Conservation (phyloP, 2,888 invertebrate genomes). For the Zaprionus bogoriensis region DNA sequence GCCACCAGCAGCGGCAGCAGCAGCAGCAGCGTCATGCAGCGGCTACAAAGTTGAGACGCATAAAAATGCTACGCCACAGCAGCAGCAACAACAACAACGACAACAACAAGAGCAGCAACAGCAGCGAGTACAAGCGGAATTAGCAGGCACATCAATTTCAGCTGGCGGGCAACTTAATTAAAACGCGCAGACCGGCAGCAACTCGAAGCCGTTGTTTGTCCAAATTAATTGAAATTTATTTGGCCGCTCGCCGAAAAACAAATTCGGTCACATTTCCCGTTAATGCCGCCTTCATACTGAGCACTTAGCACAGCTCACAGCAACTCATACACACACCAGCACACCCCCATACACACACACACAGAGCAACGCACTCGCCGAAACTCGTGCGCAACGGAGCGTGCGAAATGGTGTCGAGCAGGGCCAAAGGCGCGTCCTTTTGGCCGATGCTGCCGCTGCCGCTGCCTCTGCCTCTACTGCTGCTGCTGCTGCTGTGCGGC, state of each 20-base stretch:
- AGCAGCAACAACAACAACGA: slow-evolving; percentile 9
- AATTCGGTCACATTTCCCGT: slow-evolving; percentile 41
- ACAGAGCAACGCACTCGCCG: not conserved
- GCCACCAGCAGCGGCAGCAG: slow-evolving; percentile 13
- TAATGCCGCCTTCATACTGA: slow-evolving; percentile 44
- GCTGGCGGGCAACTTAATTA: slow-evolving; percentile 67
- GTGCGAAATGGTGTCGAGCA: slow-evolving; percentile 22
- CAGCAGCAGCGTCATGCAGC: slow-evolving; percentile 25
- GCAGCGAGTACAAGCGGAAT: slow-evolving; percentile 20
- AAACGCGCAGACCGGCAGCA: slow-evolving; percentile 48
- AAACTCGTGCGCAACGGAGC: not conserved
- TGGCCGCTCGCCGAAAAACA: slow-evolving; percentile 22
- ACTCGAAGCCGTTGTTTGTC: slow-evolving; percentile 37
- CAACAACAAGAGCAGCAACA: slow-evolving; percentile 3
- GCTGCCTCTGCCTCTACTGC: slow-evolving; percentile 18
- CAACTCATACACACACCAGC: not conserved
- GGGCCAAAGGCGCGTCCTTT: slow-evolving; percentile 4
- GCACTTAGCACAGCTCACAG: slow-evolving; percentile 5
- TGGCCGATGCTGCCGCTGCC: slow-evolving; percentile 21
- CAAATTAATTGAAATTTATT: slow-evolving; percentile 68
- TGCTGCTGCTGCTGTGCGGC: slow-evolving; percentile 1
- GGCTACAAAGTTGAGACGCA: slow-evolving; percentile 47
- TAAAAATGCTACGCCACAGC: slow-evolving; percentile 36
- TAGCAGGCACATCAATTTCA: slow-evolving; percentile 63
- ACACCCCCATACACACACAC: not conserved